A percentile compares a stretch with the other conserved stretches of the same genome.
Conservation (phyloP, 2,888 invertebrate genomes). For the Xylota segnis region DNA sequence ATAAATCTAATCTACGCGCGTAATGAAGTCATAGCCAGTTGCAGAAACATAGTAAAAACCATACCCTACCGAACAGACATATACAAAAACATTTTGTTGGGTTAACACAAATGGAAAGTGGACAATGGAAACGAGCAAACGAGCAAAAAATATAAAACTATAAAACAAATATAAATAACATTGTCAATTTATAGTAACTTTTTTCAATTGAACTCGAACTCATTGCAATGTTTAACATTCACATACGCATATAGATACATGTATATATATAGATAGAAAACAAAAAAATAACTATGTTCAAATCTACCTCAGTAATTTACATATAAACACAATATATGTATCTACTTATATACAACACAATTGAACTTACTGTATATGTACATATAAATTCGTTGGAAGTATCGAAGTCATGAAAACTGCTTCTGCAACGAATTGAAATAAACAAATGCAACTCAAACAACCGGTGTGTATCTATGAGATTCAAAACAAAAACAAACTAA, state of each 20-base stretch:
- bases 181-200: constrained; percentile 69
- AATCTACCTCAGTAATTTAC: constrained; percentile 73
- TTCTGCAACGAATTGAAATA: constrained; percentile 35
- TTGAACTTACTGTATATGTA: constrained; percentile 65
- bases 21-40: constrained; percentile 74
- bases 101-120: constrained; percentile 67
- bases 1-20: constrained; percentile 48
- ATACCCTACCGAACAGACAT: constrained; percentile 64
- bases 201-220: constrained; percentile 55
- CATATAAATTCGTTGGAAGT: constrained; percentile 52
- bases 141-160: constrained; percentile 66
- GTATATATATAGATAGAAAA: constrained; percentile 70
- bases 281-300: constrained; percentile 60
- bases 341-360: constrained; percentile 67
- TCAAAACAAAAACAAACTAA: constrained; percentile 24
- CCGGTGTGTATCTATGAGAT: constrained; percentile 54
- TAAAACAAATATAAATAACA: constrained; percentile 50
- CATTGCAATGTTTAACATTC: constrained; percentile 67
- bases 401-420: constrained; percentile 39
- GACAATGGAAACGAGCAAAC: constrained; percentile 73
- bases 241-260: constrained; percentile 65
- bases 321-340: constrained; percentile 34
- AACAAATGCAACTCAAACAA: constrained; percentile 33
- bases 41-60: constrained; percentile 56
- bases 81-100: constrained; percentile 57